Conservation (phyloP, 2,888 invertebrate species). For the Drosophila koepferae region DNA sequence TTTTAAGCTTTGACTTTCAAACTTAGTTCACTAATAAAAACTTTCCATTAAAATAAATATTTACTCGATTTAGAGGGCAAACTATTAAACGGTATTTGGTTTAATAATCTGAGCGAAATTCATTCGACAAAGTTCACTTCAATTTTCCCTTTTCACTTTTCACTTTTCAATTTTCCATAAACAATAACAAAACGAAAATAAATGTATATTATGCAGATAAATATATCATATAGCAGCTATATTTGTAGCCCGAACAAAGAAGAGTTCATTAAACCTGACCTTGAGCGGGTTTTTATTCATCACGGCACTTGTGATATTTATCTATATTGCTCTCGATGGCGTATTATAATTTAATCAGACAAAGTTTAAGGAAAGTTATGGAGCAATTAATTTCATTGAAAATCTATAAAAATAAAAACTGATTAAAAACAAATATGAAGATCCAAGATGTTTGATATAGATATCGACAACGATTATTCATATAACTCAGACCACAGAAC, state of each 20-base stretch:
- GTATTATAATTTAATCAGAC: not conserved
- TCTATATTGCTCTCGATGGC: conserved; percentile 12
- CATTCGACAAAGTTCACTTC: conserved; percentile 1
- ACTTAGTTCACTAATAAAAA: not conserved
- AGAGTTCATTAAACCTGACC: conserved; percentile 52
- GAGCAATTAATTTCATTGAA: too few relatives aligned
- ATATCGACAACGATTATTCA: not conserved
- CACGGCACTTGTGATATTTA: conserved; percentile 8
- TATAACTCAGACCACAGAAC: not conserved
- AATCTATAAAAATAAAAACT: not conserved
- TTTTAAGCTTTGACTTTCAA: conserved; percentile 1
- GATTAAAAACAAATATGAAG: not conserved
- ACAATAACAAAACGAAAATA: conserved; percentile 8
- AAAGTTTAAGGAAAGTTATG: not conserved
- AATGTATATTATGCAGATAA: conserved; percentile 17
- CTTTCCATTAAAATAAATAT: conserved; percentile 6
- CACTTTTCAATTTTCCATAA: conserved; percentile 10
- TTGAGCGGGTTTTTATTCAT: conserved; percentile 29
- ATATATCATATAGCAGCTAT: conserved; percentile 12
- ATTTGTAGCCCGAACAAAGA: conserved; percentile 27
- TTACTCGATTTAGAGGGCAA: not conserved
- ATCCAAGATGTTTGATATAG: not conserved
- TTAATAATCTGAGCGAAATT: not conserved
- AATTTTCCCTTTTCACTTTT: not conserved
- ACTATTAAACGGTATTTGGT: not conserved